Base-by-base conservation (phyloP, 1,140 invertebrate species). In the Eciton burchellii region DNA sequence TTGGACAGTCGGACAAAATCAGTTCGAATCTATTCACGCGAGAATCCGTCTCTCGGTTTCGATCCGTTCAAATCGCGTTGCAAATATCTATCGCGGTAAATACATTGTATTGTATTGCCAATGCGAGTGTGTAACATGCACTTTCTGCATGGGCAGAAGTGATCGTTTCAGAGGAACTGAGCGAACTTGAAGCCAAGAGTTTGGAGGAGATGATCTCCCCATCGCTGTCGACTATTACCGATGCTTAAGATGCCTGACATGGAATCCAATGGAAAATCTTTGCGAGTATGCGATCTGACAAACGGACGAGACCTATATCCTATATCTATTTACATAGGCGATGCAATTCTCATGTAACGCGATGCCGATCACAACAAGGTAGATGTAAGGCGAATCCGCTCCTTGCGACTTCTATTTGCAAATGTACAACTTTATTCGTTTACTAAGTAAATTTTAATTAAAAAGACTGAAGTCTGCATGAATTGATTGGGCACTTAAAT, bases 111-210 rank as follows among this genome's bases (percentile, higher is more conserved):
- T 3, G 5, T 19, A 74, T 63, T 12, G 26, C 3, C 60, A 3
- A 9, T 47, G n/a, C n/a, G 19, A 19, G n/a, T 16, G 21, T 41
- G 21, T 49, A 47, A 49, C 1, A 47, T n/a, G n/a, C n/a, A n/a
- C n/a, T n/a, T n/a, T n/a, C n/a, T n/a, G n/a, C n/a, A n/a, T 16
- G n/a, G 16, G 16, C 1, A 35, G 12, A 12, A 6, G 60, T 49
- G 16, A 21, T 8, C 21, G 12, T 82, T 86, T 62, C 77, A 86
- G 84, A 74, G 0, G 16, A 29, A 1, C 82, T 62, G 9, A 29
- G 70, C 0, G 19, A 84, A 8, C 5, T 74, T 1, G 21, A 8
- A 0, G 19, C 26, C 26, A 76, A 56, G 43, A 56, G 26, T 3
- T 52, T 49, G 1, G 3, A 21, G 0, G 19, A 60, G 0, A 49